phyloP scores from a whole-genome alignment of 1,140 invertebrate genomes.

The Panulirus ornatus region DNA sequence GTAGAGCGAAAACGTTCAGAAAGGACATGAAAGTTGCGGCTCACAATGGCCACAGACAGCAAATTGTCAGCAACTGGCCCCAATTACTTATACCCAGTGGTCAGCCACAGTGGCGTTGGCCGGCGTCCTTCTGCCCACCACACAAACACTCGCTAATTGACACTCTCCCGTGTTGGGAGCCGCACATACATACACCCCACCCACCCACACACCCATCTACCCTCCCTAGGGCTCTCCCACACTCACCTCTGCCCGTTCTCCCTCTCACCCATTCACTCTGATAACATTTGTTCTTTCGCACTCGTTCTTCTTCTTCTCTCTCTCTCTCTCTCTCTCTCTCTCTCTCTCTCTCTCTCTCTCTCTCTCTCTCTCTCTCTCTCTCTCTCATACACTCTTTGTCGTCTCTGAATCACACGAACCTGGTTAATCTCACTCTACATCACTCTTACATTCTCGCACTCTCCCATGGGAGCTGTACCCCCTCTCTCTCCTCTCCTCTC shows the following conservation, averaged over 20 bases:
- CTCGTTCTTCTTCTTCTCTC: not conserved
- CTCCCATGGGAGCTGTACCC: no score
- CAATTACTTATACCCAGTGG: slow-evolving; percentile 43
- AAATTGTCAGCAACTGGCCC: slow-evolving; percentile 35
- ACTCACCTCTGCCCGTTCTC: not conserved
- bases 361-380: no score
- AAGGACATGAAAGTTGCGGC: slow-evolving; percentile 39
- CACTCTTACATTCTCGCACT: no score
- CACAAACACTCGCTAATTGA: slow-evolving; percentile 49
- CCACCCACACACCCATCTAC: not conserved
- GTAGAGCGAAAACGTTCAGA: slow-evolving; percentile 23
- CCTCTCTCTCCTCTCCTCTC: no score
- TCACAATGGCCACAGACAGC: slow-evolving; percentile 20
- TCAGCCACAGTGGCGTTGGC: not conserved
- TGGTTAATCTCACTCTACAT: no score
- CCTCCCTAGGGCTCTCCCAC: no score
- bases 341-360: not conserved
- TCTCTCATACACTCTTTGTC: no score
- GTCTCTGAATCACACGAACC: no score
- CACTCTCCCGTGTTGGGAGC: not conserved
- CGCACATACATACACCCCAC: not conserved
- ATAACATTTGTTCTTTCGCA: not conserved
- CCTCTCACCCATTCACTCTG: no score
- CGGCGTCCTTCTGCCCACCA: not conserved
- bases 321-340: not conserved